These are phyloP conservation scores for Peribatodes rhomboidaria DNA, from an alignment of 2,888 invertebrate species.

Conservation along the genomic window DNA sequence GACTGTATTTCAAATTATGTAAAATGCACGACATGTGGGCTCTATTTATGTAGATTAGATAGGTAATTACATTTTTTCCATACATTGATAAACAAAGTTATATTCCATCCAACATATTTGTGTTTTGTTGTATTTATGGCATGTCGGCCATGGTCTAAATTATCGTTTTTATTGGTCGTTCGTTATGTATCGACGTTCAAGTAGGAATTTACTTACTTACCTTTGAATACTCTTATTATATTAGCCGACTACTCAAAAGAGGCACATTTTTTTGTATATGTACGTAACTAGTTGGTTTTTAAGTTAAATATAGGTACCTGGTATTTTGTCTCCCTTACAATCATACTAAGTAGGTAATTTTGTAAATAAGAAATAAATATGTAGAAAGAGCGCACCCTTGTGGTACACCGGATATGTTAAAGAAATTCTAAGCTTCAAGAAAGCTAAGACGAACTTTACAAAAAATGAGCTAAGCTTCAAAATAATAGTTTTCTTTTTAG, in stretches of 20 bases:
- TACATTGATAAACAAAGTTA: conserved; percentile 21
- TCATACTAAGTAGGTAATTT: no score
- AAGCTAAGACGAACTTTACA: not conserved
- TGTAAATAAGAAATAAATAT: not conserved
- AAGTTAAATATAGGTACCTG: no score
- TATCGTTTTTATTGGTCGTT: conserved; percentile 1
- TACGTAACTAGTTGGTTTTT: no score
- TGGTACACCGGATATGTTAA: not conserved
- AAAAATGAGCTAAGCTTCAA: no score
- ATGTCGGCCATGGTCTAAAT: conserved; percentile 32
- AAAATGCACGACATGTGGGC: conserved; percentile 24
- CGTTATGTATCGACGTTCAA: not conserved
- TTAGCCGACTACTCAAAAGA: not conserved
- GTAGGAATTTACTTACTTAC: not conserved
- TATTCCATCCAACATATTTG: no score
- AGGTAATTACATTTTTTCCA: not conserved
- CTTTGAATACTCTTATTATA: not conserved
- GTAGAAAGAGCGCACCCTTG: not conserved
- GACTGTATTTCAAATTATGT: conserved; percentile 9
- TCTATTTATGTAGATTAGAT: conserved; percentile 1
- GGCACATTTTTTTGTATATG: no score
- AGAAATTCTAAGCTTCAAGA: not conserved
- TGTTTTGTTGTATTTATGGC: no score
- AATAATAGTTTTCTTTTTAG: no score
- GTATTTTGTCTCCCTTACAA: no score